These are phyloP conservation scores for Brotula barbata DNA, from an alignment of 2,797 vertebrate genomes.

Conservation along the genomic window DNA sequence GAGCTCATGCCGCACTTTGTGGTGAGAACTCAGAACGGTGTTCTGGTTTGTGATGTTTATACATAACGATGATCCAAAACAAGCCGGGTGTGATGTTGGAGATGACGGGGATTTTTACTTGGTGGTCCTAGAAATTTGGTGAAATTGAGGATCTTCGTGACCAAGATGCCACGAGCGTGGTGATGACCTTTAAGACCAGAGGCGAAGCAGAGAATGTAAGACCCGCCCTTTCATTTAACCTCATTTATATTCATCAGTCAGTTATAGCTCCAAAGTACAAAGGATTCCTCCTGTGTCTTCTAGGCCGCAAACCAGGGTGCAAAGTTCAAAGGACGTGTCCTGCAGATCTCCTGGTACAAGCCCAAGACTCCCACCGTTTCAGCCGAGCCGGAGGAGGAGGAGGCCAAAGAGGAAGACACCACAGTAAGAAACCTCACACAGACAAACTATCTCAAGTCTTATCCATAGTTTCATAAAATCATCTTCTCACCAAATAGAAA, in stretches of 20 bases:
- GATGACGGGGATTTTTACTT: too few species aligned
- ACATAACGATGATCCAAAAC: too few species aligned
- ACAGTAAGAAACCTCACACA: slow-evolving; percentile 46
- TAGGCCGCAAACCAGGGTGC: slow-evolving; percentile 96
- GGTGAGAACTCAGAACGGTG: slow-evolving; percentile 75
- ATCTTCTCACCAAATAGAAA: neutral
- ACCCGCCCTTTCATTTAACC: too few species aligned
- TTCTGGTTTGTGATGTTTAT: too few species aligned
- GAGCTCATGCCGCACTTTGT: slow-evolving; percentile 94
- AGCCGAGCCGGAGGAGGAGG: slow-evolving; percentile 92
- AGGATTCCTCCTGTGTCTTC: slow-evolving; percentile 14
- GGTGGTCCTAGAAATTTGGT: slow-evolving; percentile 86
- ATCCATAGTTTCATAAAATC: too few species aligned
- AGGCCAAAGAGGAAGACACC: slow-evolving; percentile 92
- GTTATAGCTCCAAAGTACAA: neutral
- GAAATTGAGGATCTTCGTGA: slow-evolving; percentile 89
- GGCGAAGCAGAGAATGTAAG: slow-evolving; percentile 91
- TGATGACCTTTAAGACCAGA: slow-evolving; percentile 89
- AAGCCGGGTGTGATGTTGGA: too few species aligned
- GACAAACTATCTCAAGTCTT: too few species aligned
- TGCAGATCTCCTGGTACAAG: slow-evolving; percentile 98
- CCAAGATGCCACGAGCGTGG: slow-evolving; percentile 85
- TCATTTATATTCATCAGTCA: too few species aligned
- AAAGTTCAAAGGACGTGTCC: slow-evolving; percentile 93
- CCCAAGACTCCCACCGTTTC: slow-evolving; percentile 92